These are phyloP conservation scores for Procavia capensis DNA, from an alignment of 2,113 vertebrate species.

Conservation along the genomic window DNA sequence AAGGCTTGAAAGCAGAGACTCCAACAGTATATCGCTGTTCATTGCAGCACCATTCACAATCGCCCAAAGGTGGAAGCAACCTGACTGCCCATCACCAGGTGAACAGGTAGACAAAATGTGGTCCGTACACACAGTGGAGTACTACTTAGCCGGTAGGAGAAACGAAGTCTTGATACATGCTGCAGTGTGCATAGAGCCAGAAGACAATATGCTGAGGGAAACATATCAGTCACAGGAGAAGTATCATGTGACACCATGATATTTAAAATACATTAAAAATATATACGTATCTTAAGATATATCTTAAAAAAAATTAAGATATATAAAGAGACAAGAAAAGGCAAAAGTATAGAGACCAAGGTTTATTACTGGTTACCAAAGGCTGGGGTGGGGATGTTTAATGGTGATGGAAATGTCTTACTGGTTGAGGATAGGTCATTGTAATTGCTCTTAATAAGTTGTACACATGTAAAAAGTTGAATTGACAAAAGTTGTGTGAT, in stretches of 20 bases:
- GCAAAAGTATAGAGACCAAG: not conserved
- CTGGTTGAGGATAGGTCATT: not conserved
- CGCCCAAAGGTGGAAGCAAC: not conserved
- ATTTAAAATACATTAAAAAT: too few relatives aligned
- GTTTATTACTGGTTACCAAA: not conserved
- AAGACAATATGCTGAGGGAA: not conserved
- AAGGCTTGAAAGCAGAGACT: not conserved
- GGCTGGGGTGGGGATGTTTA: not conserved
- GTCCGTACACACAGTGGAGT: not conserved
- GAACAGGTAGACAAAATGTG: not conserved
- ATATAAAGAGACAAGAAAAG: not conserved
- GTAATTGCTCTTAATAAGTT: not conserved
- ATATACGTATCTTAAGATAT: too few relatives aligned
- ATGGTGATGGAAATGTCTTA: not conserved
- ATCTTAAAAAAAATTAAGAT: too few relatives aligned
- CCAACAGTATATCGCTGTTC: not conserved
- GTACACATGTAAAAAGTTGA: not conserved
- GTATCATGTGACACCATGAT: not conserved
- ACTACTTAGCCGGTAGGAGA: not conserved
- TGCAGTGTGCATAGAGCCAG: not conserved
- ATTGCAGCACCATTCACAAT: not conserved
- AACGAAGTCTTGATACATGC: not conserved
- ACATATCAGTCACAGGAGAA: not conserved
- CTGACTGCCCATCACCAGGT: not conserved
- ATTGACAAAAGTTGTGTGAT: not conserved